Percentiles rank a stretch among this genome's conserved stretches.
These are phyloP conservation scores for Cliona cf. orientalis DNA, from an alignment of 37 sponge, comb jelly and placozoan species.

Conservation along the genomic window DNA sequence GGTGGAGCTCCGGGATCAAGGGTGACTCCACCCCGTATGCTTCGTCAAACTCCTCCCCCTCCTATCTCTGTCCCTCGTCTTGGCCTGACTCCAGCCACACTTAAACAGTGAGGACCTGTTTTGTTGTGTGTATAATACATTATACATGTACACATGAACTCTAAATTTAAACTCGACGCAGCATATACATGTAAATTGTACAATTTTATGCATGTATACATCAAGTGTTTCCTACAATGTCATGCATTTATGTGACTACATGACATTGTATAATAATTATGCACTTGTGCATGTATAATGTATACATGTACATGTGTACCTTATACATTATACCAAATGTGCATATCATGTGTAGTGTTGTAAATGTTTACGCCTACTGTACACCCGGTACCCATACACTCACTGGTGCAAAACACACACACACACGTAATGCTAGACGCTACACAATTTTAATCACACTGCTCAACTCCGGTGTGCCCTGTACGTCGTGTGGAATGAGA, in stretches of 20 bases:
- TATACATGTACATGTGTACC: not conserved
- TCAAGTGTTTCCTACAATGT: not conserved
- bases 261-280: no score
- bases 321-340: no score
- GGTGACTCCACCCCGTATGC: no score
- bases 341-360: no score
- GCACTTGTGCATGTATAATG: not conserved
- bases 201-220: no score
- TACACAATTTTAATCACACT: slow-evolving; percentile 50
- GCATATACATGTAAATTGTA: no score
- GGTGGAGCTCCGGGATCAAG: not conserved
- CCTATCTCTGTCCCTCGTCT: slow-evolving; percentile 46
- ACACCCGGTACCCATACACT: no score
- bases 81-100: slow-evolving; percentile 40
- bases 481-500: slow-evolving; percentile 90
- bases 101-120: slow-evolving; percentile 66
- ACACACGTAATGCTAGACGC: no score
- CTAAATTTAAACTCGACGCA: not conserved
- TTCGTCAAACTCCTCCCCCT: no score
- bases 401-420: no score
- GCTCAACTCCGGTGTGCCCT: slow-evolving; percentile 82
- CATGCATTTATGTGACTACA: no score
- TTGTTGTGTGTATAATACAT: not conserved
- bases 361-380: no score
- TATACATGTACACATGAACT: not conserved